Evolutionary conservation across 2,888 invertebrate species (phyloP).

Genomic region (Brenthis daphne): DNA sequence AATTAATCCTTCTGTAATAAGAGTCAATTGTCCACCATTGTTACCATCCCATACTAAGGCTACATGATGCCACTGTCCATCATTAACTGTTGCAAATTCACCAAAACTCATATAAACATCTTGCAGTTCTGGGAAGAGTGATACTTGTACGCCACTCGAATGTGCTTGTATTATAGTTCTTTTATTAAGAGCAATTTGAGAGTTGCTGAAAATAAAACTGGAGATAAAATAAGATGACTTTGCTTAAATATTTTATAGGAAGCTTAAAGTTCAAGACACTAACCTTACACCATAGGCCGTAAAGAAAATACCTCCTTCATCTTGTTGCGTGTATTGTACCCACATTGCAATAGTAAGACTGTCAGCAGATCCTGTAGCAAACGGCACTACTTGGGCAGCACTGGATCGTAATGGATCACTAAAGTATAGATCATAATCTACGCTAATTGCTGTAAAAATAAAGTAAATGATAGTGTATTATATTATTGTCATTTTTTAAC

Average conservation of each 20-base stretch:
- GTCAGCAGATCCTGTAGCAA: slow-evolving; percentile 88
- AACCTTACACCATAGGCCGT: slow-evolving; percentile 95
- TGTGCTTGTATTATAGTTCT: slow-evolving; percentile 94
- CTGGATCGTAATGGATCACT: slow-evolving; percentile 94
- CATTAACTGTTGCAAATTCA: slow-evolving; percentile 96
- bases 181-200: slow-evolving; percentile 89
- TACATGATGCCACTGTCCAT: slow-evolving; percentile 98
- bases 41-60: slow-evolving; percentile 97
- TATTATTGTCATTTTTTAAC: background rate
- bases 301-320: slow-evolving; percentile 96
- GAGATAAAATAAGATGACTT: background rate
- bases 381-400: slow-evolving; percentile 96
- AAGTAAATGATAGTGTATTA: background rate
- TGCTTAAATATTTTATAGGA: background rate
- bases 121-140: slow-evolving; percentile 92
- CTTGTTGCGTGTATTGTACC: slow-evolving; percentile 96
- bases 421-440: slow-evolving; percentile 98
- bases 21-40: slow-evolving; percentile 91
- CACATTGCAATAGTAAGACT: slow-evolving; percentile 96
- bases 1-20: slow-evolving; percentile 97
- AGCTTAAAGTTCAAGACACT: slow-evolving; percentile 19
- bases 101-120: slow-evolving; percentile 95
- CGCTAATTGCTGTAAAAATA: slow-evolving; percentile 91
- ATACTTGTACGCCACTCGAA: slow-evolving; percentile 95
- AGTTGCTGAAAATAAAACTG: slow-evolving; percentile 82